These are phyloP conservation scores for Pseudobourletiella spinata DNA, from an alignment of 1,140 invertebrate genomes.

Conservation along the genomic window DNA sequence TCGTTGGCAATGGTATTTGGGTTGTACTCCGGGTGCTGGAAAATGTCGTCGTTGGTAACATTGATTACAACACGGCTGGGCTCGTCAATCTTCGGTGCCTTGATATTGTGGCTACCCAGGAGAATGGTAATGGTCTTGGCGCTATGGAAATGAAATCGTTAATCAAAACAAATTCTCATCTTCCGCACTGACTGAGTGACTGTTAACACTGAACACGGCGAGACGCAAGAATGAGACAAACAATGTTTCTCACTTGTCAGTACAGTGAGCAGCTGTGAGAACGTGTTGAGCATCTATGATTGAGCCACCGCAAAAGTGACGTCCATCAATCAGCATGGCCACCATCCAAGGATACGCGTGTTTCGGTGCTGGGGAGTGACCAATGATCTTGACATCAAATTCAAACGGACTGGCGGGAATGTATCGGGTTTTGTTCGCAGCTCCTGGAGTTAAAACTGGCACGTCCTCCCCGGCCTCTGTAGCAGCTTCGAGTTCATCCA, in stretches of 20 bases:
- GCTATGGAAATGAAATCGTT: constrained; percentile 1
- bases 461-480: neutral
- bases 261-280: constrained; percentile 33
- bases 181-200: no score
- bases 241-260: constrained; percentile 31
- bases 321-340: constrained; percentile 31
- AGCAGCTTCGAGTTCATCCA: neutral
- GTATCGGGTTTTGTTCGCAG: neutral
- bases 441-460: constrained; percentile 2
- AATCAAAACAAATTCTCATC: no score
- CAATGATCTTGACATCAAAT: constrained; percentile 27
- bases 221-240: no score
- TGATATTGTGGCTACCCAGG: constrained; percentile 31
- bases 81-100: constrained; percentile 9
- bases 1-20: constrained; percentile 33
- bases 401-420: constrained; percentile 1
- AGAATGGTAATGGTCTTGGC: constrained; percentile 29
- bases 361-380: constrained; percentile 24
- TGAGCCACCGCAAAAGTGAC: constrained; percentile 30
- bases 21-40: constrained; percentile 34
- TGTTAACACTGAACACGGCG: no score
- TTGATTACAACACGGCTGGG: constrained; percentile 16
- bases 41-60: constrained; percentile 23
- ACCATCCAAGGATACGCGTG: constrained; percentile 36
- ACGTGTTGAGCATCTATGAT: constrained; percentile 25